Base-by-base conservation (phyloP, 2,888 invertebrate species). In the Phlogophora meticulosa region DNA sequence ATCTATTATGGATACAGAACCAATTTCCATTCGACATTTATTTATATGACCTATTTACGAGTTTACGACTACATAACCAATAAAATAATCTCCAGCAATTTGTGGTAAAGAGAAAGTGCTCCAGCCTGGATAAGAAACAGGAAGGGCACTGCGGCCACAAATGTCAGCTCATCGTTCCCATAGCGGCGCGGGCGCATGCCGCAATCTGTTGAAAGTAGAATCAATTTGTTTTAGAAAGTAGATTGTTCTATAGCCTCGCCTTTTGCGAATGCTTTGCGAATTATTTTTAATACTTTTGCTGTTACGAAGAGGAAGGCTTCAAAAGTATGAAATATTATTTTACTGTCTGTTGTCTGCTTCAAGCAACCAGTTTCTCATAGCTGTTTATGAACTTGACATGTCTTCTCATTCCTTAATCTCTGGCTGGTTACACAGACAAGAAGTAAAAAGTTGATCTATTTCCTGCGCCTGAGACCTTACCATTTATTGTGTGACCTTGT, bases 191-290 rank as follows among this genome's bases (percentile, higher is more conserved):
- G 85, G 81, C 85, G 78, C 72, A 66, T 69, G 85, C 81, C 81
- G 90, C 90, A 93, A 93, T 93, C 92, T 93, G 91, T 91, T 91
- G 94, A 94, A 94, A 94, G 94, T 93, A 85, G 87, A 92, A 94
- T 93, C 94, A 92, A 94, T 94, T 94, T 93, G 90, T 91, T 92
- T 93, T 94, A 94, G 94, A 94, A 94, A 94, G 94, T 92, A 87
- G 86, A 88, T 84, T 90, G 87, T 88, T 87, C 80, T 88, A 85
- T 83, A 85, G 85, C 81, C 82, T 85, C 86, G 86, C 85, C 81
- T 88, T 71, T 87, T 87, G 88, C 85, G 84, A 85, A 88, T 84
- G 85, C 77, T 84, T 86, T 83, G 87, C 80, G 85, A 82, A 78
- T 81, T 83, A 78, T 74, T 78, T 77, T 75, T 75, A 67, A 61